Evolutionary conservation across 92 coral and sea anemone genomes (phyloP).

Genomic region (Pocillopora meandrina): DNA sequence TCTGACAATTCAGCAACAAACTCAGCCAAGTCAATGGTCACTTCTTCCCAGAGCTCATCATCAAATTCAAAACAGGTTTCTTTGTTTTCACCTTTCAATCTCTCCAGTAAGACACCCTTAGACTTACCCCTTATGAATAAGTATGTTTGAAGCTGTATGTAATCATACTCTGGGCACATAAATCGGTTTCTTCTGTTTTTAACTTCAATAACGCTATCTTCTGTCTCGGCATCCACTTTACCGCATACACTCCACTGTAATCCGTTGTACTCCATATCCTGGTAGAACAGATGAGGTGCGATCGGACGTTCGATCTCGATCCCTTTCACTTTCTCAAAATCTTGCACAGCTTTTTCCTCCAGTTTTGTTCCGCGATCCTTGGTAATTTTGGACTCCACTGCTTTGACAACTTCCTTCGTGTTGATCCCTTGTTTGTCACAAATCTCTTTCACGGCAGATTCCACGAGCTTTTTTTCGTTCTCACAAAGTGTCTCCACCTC

Average conservation of each 20-base stretch:
- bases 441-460: conserved; percentile 80
- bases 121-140: conserved; percentile 75
- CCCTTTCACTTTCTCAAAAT: conserved; percentile 71
- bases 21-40: conserved; percentile 74
- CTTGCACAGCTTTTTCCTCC: conserved; percentile 77
- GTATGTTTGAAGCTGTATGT: conserved; percentile 89
- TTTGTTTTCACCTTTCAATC: conserved; percentile 70
- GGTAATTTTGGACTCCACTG: conserved; percentile 72
- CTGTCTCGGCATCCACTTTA: conserved; percentile 82
- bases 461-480: conserved; percentile 77
- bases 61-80: conserved; percentile 84
- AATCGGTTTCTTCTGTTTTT: conserved; percentile 88
- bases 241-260: conserved; percentile 83
- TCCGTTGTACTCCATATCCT: conserved; percentile 71
- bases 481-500: conserved; percentile 67
- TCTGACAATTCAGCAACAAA: conserved; percentile 72
- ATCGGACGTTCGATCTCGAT: conserved; percentile 45
- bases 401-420: conserved; percentile 64
- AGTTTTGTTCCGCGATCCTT: conserved; percentile 90
- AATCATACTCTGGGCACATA: conserved; percentile 91
- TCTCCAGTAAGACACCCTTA: conserved; percentile 81
- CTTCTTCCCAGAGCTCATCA: conserved; percentile 75
- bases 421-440: conserved; percentile 64
- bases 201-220: conserved; percentile 86
- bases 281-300: conserved; percentile 49